phyloP scores from a whole-genome alignment of 1,140 invertebrate genomes.

The Danaus melanippus region DNA sequence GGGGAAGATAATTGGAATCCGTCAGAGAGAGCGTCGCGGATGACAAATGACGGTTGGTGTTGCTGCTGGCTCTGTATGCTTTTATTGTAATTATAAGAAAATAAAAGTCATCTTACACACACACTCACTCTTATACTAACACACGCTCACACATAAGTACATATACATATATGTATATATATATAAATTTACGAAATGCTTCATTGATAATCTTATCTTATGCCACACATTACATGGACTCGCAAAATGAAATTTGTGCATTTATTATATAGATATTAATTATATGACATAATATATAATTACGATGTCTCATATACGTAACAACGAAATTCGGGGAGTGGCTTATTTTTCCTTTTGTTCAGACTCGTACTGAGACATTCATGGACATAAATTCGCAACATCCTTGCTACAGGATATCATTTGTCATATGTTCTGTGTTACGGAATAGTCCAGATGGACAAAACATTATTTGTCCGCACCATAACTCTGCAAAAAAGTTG shows the following conservation, averaged over 20 bases:
- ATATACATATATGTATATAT: too few relatives aligned
- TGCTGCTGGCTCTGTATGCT: conserved; percentile 11
- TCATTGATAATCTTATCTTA: too few relatives aligned
- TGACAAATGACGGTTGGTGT: conserved; percentile 17
- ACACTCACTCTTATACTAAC: too few relatives aligned
- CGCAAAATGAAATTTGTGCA: too few relatives aligned
- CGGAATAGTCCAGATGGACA: conserved; percentile 13
- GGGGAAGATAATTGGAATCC: conserved; percentile 21
- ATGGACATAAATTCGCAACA: conserved; percentile 14
- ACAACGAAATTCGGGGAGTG: too few relatives aligned
- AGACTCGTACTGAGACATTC: not conserved
- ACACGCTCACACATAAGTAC: too few relatives aligned
- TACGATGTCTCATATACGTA: too few relatives aligned
- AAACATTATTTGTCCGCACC: conserved; percentile 16
- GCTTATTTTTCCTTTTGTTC: too few relatives aligned
- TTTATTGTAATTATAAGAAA: conserved; percentile 19
- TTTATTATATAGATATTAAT: too few relatives aligned
- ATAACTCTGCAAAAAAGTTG: conserved; percentile 23
- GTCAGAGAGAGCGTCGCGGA: conserved; percentile 15
- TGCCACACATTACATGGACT: too few relatives aligned
- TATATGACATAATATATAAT: too few relatives aligned
- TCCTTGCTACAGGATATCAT: conserved; percentile 17
- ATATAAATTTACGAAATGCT: too few relatives aligned
- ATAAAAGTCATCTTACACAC: conserved; percentile 9
- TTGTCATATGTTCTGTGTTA: conserved; percentile 17